Evolutionary conservation across 2,113 vertebrate species (phyloP).

Genomic region (Cinclus mexicanus): DNA sequence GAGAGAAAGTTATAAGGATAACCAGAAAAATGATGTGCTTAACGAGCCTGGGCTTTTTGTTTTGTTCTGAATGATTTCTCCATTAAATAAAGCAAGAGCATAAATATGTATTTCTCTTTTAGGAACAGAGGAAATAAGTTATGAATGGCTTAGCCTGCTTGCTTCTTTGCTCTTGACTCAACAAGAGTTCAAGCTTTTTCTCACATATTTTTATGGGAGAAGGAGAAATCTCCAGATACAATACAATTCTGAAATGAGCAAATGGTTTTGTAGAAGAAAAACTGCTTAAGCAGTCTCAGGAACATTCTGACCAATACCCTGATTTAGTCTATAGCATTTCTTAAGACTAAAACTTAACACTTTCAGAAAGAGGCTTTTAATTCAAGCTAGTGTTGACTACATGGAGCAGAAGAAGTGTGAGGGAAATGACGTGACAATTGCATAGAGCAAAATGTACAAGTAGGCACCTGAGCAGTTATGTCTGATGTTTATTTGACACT

Average conservation of each 20-base stretch:
- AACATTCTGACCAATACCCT: neutral
- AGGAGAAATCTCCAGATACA: neutral
- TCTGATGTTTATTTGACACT: neutral
- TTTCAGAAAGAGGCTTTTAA: neutral
- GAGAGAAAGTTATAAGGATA: neutral
- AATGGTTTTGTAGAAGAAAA: neutral
- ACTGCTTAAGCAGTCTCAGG: neutral
- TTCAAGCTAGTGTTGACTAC: neutral
- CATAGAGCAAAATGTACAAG: neutral
- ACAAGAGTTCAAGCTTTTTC: neutral
- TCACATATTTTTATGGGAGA: neutral
- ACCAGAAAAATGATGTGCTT: neutral
- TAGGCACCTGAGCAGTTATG: neutral
- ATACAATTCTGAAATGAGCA: neutral
- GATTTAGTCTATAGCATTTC: neutral
- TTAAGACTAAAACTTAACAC: neutral
- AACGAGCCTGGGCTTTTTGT: neutral
- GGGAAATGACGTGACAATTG: neutral
- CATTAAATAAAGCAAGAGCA: neutral
- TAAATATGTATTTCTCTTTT: neutral
- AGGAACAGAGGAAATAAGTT: neutral
- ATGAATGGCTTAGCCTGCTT: neutral
- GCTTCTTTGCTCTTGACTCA: neutral
- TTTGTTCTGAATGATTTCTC: neutral
- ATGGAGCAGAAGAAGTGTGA: neutral